Evolutionary conservation across 2,797 vertebrate species (phyloP).

Genomic region (Sebastes flavidus): DNA sequence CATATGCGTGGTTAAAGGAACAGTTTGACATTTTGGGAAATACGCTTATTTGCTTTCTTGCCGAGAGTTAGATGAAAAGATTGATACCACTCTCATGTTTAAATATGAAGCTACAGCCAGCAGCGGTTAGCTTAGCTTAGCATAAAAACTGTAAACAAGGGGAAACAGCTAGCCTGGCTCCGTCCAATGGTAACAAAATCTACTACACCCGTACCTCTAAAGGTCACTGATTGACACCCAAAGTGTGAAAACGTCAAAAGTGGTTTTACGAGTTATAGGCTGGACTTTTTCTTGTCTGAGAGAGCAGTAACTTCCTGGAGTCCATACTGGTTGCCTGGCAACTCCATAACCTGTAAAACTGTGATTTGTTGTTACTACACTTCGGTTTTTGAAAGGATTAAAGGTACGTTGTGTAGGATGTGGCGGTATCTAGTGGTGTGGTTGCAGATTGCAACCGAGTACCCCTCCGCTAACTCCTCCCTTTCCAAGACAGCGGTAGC

Average conservation of each 20-base stretch:
- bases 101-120: no score
- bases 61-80: background rate
- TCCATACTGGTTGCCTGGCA: background rate
- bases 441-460: no score
- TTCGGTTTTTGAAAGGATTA: background rate
- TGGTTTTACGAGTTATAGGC: background rate
- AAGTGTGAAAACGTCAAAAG: background rate
- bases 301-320: background rate
- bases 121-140: background rate
- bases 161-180: background rate
- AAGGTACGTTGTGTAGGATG: no score
- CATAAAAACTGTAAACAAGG: background rate
- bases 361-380: background rate
- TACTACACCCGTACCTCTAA: no score
- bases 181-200: background rate
- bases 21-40: background rate
- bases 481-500: no score
- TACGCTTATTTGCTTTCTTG: background rate
- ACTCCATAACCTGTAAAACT: background rate
- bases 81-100: background rate
- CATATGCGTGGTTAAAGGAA: background rate
- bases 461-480: no score
- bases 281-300: background rate
- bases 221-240: background rate
- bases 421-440: no score